Evolutionary conservation across 1,140 invertebrate species (phyloP), one percentile per base, ranked within the genome.

Genomic region (Orchestia grillus): DNA sequence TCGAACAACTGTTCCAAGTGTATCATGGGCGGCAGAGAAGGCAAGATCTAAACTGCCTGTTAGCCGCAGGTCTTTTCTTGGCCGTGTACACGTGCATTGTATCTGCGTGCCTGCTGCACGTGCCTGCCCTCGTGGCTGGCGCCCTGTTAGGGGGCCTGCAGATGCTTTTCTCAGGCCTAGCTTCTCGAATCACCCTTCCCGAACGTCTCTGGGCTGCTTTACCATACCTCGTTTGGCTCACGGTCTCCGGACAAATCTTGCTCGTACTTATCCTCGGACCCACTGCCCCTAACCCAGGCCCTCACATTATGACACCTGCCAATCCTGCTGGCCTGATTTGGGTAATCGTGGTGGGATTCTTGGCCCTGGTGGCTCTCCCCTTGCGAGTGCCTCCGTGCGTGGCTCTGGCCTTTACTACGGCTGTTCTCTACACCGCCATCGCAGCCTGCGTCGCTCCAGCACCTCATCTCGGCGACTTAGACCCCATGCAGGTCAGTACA

Each of bases 1-100:
- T 95, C 44, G 95, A 95, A n/a, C 57, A 88, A 53, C 95, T 95
- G 15, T 95, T 95, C 95, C 95, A 95, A 88, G 95, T 95, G 44
- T 95, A 95, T 45, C 95, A 95, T 47, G 95, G 87, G n/a, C 57
- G 87, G 1, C 95, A 95, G 53, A 77, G 95, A 77, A 19, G 95
- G 36, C 62, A 88, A 36, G 95, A 95, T 53, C 62, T 95, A 4
- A 44, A 87, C 53, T 95, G 95, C 95, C 53, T 95, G 43, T 47
- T 95, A n/a, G 95, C 95, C 28, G 57, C 95, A 4, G 95, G 62
- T n/a, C 19, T 95, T n/a, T 77, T 95, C 40, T 77, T 95, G 62
- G 45, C 57, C 53, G 53, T 62, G 43, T 95, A 95, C 53, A 95
- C 62, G 62, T 77, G 57, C 40, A 88, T 77, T 40, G 95, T 95